Base-by-base conservation (phyloP, 92 coral and sea anemone genomes). In the Epizoanthus illoricatus region DNA sequence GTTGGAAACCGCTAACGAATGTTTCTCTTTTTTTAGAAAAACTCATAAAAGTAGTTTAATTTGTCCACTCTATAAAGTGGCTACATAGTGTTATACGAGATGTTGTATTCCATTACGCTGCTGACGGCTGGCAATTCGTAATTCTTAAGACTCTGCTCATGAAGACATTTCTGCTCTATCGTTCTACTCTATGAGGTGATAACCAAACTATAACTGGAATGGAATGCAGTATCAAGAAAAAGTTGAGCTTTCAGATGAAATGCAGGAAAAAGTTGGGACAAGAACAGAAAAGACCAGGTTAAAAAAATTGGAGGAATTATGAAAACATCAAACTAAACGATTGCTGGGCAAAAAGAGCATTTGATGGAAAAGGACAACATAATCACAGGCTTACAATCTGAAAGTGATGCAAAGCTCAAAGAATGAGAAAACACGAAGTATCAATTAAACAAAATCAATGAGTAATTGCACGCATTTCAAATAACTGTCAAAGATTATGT, bases 371-470 rank as follows among this genome's bases (percentile, higher is more conserved):
- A 70, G 58, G 75, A 70, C 28, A 68, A 68, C 73, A 36, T 68
- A 68, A 68, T 68, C 73, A 68, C 73, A 68, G 73, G 49, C 45
- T 28, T 68, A 68, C 4, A 68, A 68, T 68, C 73, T 68, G 73
- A 7, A 68, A 68, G 73, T 41, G 73, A 68, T 41, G 45, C 73
- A 36, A 41, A 68, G 73, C 73, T 7, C 73, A 68, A 36, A 68
- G 54, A 68, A 68, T 19, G 4, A 68, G 73, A 36, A 68, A 68
- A 68, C 43, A 36, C 73, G 73, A 36, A 68, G 73, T 52, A 68
- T 9, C 73, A 68, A 28, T 68, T 68, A 41, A 68, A 68, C 20
- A 68, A 68, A 68, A 68, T 19, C 12, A 19, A 36, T 41, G 73
- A 68, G 73, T 52, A 68, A 68, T 36, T 68, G 73, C 73, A 68